Percentiles rank a stretch among this genome's conserved stretches.
phyloP scores from a whole-genome alignment of 1,140 invertebrate species.

The Leptinotarsa defecta region DNA sequence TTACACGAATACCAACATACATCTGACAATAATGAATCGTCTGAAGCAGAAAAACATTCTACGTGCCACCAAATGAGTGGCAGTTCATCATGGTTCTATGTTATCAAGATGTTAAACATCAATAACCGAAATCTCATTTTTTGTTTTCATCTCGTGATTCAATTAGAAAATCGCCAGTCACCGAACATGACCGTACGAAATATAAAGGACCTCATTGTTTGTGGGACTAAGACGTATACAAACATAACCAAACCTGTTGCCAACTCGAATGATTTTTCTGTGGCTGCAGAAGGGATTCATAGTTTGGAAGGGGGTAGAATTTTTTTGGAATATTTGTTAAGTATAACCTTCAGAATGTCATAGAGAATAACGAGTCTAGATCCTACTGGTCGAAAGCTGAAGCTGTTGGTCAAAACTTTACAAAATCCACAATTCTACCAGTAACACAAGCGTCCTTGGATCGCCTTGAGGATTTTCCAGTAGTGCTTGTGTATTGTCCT shows the following conservation, averaged over 20 bases:
- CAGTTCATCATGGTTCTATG: constrained; percentile 6
- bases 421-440: too few relatives aligned
- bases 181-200: constrained; percentile 2
- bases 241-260: not conserved
- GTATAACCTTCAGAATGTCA: too few relatives aligned
- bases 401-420: too few relatives aligned
- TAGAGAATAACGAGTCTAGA: too few relatives aligned
- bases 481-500: too few relatives aligned
- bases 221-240: not conserved
- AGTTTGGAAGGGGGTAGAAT: too few relatives aligned
- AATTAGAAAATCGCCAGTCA: constrained; percentile 15
- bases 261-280: not conserved
- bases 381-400: too few relatives aligned
- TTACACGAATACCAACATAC: too few relatives aligned
- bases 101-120: constrained; percentile 19
- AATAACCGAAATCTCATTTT: constrained; percentile 15
- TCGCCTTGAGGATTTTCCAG: too few relatives aligned
- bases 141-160: not conserved
- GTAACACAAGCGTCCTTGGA: too few relatives aligned
- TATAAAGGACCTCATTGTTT: constrained; percentile 11
- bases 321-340: too few relatives aligned
- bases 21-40: too few relatives aligned
- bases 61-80: constrained; percentile 14
- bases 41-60: not conserved
- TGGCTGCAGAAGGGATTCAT: not conserved